These are phyloP conservation scores for Speoplatyrhinus poulsoni DNA, from an alignment of 2,113 vertebrate species.

Conservation along the genomic window DNA sequence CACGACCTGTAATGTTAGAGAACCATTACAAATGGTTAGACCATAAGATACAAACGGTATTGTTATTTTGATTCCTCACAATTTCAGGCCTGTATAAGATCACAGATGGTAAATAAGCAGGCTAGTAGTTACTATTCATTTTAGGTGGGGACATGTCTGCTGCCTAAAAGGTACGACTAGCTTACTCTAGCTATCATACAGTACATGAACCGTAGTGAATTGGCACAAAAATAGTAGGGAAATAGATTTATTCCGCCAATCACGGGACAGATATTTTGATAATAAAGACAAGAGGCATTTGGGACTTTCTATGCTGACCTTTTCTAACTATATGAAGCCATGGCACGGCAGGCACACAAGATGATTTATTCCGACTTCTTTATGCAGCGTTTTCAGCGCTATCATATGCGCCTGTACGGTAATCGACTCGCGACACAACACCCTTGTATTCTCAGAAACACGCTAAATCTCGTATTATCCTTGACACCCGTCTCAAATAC, in stretches of 20 bases:
- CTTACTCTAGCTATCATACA: neutral
- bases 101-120: neutral
- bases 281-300: neutral
- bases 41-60: neutral
- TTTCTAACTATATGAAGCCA: conserved; percentile 7
- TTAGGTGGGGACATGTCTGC: neutral
- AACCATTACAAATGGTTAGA: neutral
- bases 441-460: conserved; percentile 13
- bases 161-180: neutral
- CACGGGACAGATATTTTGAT: neutral
- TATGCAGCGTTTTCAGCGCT: conserved; percentile 63
- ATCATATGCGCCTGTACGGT: conserved; percentile 40
- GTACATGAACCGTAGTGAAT: neutral
- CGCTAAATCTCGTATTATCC: neutral
- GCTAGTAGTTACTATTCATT: neutral
- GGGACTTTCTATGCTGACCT: neutral
- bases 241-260: conserved; percentile 10
- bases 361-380: conserved; percentile 41
- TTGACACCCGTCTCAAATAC: conserved; percentile 16
- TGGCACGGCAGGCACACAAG: conserved; percentile 7
- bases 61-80: conserved; percentile 15
- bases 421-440: conserved; percentile 31
- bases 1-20: neutral
- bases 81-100: neutral
- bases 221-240: neutral